phyloP scores from a whole-genome alignment of 2,797 vertebrate species.

The Paguma larvata region DNA sequence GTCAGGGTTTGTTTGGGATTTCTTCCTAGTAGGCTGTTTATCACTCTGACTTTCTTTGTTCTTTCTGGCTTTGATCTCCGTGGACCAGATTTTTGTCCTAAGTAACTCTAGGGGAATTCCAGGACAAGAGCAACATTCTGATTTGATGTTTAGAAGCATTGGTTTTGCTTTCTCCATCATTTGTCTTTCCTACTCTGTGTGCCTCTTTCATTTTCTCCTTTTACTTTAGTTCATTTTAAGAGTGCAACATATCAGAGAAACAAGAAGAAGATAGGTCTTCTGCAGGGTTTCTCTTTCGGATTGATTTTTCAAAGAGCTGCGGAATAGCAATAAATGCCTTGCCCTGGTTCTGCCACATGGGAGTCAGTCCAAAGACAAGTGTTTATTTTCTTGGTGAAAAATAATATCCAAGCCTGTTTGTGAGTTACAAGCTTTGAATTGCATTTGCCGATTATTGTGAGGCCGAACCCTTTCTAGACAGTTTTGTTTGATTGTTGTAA shows the following conservation, averaged over 20 bases:
- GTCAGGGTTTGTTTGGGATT: constrained; percentile 79
- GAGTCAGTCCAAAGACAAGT: constrained; percentile 70
- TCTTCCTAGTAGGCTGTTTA: constrained; percentile 79
- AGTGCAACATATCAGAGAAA: constrained; percentile 43
- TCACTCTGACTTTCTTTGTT: constrained; percentile 82
- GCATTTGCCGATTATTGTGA: constrained; percentile 54
- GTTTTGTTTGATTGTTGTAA: constrained; percentile 51
- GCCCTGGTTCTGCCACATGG: constrained; percentile 60
- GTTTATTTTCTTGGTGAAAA: constrained; percentile 79
- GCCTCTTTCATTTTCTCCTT: constrained; percentile 25
- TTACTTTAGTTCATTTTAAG: constrained; percentile 66
- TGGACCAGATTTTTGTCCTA: constrained; percentile 73
- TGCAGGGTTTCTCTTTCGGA: constrained; percentile 61
- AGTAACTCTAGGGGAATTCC: constrained; percentile 79
- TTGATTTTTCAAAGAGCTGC: constrained; percentile 78
- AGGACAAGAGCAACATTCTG: constrained; percentile 54
- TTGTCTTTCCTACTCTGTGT: constrained; percentile 56
- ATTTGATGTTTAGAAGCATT: constrained; percentile 61
- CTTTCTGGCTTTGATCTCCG: constrained; percentile 80
- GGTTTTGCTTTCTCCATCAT: constrained; percentile 59
- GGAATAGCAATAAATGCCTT: constrained; percentile 69
- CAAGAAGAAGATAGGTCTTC: constrained; percentile 52
- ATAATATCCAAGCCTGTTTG: constrained; percentile 67
- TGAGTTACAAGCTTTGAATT: constrained; percentile 53
- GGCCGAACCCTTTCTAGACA: constrained; percentile 25